A percentile compares a stretch with the other conserved stretches of the same genome.
phyloP scores from a whole-genome alignment of 2,797 vertebrate genomes.

The Salarias fasciatus region DNA sequence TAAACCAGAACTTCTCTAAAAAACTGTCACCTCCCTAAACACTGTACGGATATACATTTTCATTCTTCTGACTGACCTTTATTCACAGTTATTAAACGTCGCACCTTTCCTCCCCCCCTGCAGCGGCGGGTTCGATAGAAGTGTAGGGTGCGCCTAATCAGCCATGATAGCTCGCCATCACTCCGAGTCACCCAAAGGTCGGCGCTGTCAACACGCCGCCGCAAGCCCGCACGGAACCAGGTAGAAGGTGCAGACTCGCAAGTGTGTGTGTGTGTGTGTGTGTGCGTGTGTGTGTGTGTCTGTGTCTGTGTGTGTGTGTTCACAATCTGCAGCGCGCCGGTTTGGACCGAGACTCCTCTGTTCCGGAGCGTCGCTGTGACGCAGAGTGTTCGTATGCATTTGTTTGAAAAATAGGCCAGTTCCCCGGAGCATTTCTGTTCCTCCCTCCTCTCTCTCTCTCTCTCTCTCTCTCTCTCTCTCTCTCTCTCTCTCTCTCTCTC shows the following conservation, averaged over 20 bases:
- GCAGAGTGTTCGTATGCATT: conserved; percentile 60
- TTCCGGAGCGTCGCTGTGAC: conserved; percentile 50
- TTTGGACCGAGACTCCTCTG: conserved; percentile 37
- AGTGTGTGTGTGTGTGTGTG: conserved; percentile 16
- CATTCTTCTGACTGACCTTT: too few species aligned
- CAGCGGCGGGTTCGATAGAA: background rate
- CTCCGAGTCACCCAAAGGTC: conserved; percentile 1
- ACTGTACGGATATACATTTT: too few species aligned
- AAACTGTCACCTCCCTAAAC: too few species aligned
- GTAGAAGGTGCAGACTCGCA: too few species aligned
- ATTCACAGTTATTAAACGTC: too few species aligned
- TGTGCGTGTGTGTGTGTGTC: background rate
- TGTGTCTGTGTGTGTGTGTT: conserved; percentile 11
- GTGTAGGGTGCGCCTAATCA: background rate
- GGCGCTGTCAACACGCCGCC: background rate
- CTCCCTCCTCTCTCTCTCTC: background rate
- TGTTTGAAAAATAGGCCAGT: conserved; percentile 79
- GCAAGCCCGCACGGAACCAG: too few species aligned
- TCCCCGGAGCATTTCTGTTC: conserved; percentile 60
- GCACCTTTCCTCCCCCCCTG: too few species aligned
- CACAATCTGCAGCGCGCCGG: conserved; percentile 7
- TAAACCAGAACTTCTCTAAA: too few species aligned
- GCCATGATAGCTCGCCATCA: background rate
- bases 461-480: background rate
- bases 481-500: background rate